Evolutionary conservation across 2,888 invertebrate genomes (phyloP).

Genomic region (Bellardia pandia): DNA sequence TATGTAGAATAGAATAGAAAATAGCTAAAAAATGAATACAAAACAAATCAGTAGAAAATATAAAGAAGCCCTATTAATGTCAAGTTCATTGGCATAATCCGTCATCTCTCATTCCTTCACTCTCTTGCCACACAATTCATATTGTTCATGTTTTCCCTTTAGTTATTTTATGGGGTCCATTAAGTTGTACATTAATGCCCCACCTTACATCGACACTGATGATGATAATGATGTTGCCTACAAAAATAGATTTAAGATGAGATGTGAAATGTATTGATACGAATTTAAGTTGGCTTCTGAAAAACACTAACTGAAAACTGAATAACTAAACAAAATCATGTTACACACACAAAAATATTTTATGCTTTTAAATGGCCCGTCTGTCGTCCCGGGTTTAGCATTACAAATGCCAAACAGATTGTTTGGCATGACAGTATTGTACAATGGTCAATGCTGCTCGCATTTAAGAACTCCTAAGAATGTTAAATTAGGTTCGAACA

Average conservation of each 20-base stretch:
- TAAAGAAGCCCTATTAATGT: constrained; percentile 82
- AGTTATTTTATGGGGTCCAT: constrained; percentile 44
- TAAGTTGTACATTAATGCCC: constrained; percentile 49
- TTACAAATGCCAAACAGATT: constrained; percentile 23
- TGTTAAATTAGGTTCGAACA: constrained; percentile 5
- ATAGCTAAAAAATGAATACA: constrained; percentile 16
- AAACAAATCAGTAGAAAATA: constrained; percentile 6
- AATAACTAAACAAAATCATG: constrained; percentile 27
- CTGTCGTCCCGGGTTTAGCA: not conserved
- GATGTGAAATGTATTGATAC: constrained; percentile 13
- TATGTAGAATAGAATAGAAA: constrained; percentile 4
- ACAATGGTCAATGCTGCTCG: not conserved
- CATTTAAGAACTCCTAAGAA: not conserved
- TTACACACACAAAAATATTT: not conserved
- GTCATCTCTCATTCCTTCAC: constrained; percentile 69
- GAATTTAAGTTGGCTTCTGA: constrained; percentile 40
- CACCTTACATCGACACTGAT: constrained; percentile 28
- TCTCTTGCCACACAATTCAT: not conserved
- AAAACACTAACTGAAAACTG: constrained; percentile 11
- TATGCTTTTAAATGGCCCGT: not conserved
- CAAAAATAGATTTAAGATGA: constrained; percentile 33
- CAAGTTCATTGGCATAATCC: constrained; percentile 82
- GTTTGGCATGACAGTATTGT: not conserved
- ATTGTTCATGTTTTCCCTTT: constrained; percentile 21
- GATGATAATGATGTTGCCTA: constrained; percentile 15